These are phyloP conservation scores for Hystrix cristata DNA, from an alignment of 2,113 vertebrate genomes.

Conservation along the genomic window DNA sequence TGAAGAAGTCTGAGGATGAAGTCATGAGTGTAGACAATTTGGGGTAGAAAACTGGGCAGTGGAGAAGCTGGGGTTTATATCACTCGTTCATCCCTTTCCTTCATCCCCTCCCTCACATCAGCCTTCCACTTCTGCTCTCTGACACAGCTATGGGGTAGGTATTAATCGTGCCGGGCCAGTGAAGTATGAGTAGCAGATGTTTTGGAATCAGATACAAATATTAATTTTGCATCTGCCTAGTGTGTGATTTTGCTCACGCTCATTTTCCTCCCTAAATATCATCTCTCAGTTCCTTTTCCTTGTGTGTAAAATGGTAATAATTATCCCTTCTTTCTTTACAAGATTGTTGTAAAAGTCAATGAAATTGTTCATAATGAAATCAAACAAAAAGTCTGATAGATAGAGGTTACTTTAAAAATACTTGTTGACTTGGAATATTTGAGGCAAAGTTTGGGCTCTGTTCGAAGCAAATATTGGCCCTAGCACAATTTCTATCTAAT, in stretches of 20 bases:
- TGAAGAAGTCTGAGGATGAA: conserved; percentile 22
- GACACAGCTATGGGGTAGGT: background rate
- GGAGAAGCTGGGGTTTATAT: background rate
- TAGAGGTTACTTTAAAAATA: conserved; percentile 21
- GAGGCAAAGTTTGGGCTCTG: background rate
- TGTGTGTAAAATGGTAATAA: conserved; percentile 17
- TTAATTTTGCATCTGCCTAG: background rate
- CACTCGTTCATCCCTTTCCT: background rate
- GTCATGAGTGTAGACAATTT: background rate
- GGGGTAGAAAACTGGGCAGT: background rate
- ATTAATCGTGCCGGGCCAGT: background rate
- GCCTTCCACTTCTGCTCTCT: background rate
- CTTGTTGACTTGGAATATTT: conserved; percentile 28
- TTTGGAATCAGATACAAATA: conserved; percentile 11
- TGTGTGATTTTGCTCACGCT: background rate
- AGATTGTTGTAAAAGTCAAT: background rate
- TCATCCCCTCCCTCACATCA: background rate
- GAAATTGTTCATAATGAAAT: conserved; percentile 19
- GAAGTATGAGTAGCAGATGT: background rate
- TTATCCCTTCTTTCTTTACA: background rate
- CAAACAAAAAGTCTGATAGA: background rate
- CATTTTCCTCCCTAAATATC: background rate
- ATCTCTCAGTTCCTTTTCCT: conserved; percentile 21
- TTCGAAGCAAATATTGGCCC: background rate
- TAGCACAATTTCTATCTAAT: background rate